Evolutionary conservation across 2,113 vertebrate genomes (phyloP).

Genomic region (Gallinago undulata): DNA sequence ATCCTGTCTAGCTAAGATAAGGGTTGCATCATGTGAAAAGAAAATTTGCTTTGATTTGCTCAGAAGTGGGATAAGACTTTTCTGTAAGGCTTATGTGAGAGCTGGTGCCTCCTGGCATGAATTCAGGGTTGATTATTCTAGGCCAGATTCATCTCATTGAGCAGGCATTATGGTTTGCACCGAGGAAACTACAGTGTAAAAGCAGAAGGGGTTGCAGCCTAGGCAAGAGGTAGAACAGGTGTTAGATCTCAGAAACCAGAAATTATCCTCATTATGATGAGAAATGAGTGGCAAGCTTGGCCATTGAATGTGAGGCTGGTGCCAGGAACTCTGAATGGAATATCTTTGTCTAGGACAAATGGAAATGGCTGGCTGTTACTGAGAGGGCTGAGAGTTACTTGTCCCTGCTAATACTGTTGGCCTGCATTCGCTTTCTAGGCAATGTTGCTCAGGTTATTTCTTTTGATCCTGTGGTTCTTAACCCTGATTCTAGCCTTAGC

Average conservation of each 20-base stretch:
- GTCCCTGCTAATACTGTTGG: background rate
- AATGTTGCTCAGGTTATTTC: background rate
- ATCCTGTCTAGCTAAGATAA: slow-evolving; percentile 14
- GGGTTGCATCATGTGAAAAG: background rate
- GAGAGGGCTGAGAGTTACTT: background rate
- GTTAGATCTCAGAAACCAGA: background rate
- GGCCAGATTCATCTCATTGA: background rate
- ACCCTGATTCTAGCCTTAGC: background rate
- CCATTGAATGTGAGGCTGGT: background rate
- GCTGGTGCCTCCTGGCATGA: background rate
- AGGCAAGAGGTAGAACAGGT: background rate
- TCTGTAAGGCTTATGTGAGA: background rate
- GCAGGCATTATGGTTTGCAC: background rate
- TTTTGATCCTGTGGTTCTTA: background rate
- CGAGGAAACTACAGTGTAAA: background rate
- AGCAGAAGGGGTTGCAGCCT: fast-evolving
- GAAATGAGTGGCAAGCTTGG: background rate
- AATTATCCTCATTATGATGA: background rate
- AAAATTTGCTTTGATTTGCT: background rate
- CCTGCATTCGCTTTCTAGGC: background rate
- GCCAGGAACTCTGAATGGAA: background rate
- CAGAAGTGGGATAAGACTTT: background rate
- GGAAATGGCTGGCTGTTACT: background rate
- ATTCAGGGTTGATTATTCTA: background rate
- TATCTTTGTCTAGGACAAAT: background rate